Percentiles rank a stretch among this genome's conserved stretches.
phyloP scores from a whole-genome alignment of 2,797 vertebrate species.

The Enoplosus armatus region DNA sequence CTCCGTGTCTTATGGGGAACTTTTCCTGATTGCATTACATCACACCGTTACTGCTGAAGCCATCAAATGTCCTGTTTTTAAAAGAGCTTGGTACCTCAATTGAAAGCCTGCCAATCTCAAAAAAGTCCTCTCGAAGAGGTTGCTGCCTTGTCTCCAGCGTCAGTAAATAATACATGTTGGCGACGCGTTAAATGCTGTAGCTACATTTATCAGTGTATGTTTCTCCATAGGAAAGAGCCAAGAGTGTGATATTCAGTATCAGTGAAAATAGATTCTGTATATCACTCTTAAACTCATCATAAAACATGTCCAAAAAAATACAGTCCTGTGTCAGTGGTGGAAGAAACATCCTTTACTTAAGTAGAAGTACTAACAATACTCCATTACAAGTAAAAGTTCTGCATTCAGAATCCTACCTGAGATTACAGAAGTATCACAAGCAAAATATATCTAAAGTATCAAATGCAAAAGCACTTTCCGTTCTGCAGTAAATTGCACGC shows the following conservation, averaged over 20 bases:
- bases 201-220: conserved; percentile 25
- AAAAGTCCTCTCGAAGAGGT: conserved; percentile 8
- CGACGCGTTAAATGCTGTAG: conserved; percentile 44
- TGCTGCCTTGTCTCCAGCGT: conserved; percentile 32
- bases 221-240: too few relatives aligned
- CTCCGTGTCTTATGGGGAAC: conserved; percentile 55
- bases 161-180: conserved; percentile 57
- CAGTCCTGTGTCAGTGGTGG: neutral
- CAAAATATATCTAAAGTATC: neutral
- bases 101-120: conserved; percentile 50
- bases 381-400: neutral
- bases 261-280: conserved; percentile 53
- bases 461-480: neutral
- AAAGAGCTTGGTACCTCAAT: conserved; percentile 14
- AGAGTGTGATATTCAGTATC: conserved; percentile 43
- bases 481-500: neutral
- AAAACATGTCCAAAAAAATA: conserved; percentile 6
- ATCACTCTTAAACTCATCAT: conserved; percentile 1
- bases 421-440: neutral
- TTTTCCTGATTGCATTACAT: conserved; percentile 73
- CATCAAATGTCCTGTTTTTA: conserved; percentile 49
- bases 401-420: neutral
- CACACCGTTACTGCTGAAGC: conserved; percentile 51
- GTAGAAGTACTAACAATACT: neutral
- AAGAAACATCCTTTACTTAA: neutral